These are phyloP conservation scores for Dryobota labecula DNA, from an alignment of 2,888 invertebrate species.

Conservation along the genomic window DNA sequence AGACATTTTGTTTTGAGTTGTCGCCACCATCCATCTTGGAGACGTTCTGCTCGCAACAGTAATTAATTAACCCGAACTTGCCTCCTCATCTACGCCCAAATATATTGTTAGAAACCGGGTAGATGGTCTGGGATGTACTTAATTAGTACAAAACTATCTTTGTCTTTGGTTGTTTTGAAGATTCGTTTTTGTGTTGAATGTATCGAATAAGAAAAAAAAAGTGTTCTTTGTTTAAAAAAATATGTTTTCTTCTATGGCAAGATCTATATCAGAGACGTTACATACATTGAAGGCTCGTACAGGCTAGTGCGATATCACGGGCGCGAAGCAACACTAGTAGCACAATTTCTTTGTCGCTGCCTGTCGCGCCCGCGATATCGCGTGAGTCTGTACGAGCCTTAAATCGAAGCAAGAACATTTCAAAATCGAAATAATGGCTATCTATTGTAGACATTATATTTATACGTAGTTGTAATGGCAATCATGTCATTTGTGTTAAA, in stretches of 20 bases:
- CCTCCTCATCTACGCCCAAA: slow-evolving; percentile 66
- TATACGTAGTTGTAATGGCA: too few relatives aligned
- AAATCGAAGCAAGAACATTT: neutral
- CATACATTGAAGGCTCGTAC: too few relatives aligned
- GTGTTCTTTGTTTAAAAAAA: neutral
- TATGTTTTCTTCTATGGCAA: neutral
- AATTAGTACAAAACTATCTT: slow-evolving; percentile 67
- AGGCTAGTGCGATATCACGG: too few relatives aligned
- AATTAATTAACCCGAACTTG: slow-evolving; percentile 78
- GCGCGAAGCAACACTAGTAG: too few relatives aligned
- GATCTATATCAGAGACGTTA: neutral
- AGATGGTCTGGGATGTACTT: slow-evolving; percentile 61
- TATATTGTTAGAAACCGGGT: slow-evolving; percentile 68
- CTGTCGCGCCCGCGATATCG: too few relatives aligned
- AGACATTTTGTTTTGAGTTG: slow-evolving; percentile 78
- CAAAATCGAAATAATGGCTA: slow-evolving; percentile 1
- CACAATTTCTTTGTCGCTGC: too few relatives aligned
- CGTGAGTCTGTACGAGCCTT: too few relatives aligned
- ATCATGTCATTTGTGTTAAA: too few relatives aligned
- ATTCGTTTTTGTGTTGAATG: slow-evolving; percentile 10
- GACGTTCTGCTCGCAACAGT: slow-evolving; percentile 66
- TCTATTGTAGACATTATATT: too few relatives aligned
- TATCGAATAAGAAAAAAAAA: neutral
- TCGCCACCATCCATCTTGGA: slow-evolving; percentile 76
- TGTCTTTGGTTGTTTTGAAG: slow-evolving; percentile 18